A percentile compares a stretch with the other conserved stretches of the same genome.
These are phyloP conservation scores for Emydura subglobosa DNA, from an alignment of 2,113 vertebrate genomes.

Conservation along the genomic window DNA sequence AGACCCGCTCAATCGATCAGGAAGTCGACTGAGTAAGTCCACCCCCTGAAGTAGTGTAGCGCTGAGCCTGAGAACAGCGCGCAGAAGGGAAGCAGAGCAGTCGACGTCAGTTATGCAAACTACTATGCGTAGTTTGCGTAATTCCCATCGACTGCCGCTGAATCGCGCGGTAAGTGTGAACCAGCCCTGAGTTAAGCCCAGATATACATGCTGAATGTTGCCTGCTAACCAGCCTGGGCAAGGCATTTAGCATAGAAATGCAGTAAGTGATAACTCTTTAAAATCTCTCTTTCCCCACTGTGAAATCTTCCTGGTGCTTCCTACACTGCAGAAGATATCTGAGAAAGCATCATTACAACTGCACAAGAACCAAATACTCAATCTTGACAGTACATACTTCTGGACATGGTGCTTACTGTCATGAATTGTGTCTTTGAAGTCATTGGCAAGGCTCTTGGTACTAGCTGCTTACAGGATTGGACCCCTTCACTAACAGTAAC, in stretches of 20 bases:
- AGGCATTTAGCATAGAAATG: neutral
- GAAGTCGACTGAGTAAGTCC: no score
- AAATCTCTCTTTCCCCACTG: neutral
- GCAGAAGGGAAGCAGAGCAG: no score
- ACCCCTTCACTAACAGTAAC: neutral
- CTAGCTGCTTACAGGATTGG: neutral
- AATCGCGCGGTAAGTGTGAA: no score
- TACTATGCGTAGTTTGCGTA: no score
- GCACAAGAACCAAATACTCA: neutral
- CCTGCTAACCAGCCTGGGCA: neutral
- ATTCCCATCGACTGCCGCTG: no score
- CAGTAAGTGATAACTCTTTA: neutral
- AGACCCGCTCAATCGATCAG: no score
- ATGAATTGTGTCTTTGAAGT: neutral
- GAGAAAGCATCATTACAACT: neutral
- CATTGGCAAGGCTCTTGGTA: neutral
- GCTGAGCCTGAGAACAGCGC: no score
- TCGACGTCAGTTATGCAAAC: no score
- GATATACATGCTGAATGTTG: neutral
- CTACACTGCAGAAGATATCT: neutral
- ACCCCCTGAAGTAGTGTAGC: no score
- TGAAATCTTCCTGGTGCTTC: neutral
- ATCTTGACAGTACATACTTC: neutral
- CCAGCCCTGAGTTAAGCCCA: neutral
- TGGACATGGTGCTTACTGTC: neutral